Conservation (phyloP, 1,140 invertebrate genomes). For the Temnothorax longispinosus region DNA sequence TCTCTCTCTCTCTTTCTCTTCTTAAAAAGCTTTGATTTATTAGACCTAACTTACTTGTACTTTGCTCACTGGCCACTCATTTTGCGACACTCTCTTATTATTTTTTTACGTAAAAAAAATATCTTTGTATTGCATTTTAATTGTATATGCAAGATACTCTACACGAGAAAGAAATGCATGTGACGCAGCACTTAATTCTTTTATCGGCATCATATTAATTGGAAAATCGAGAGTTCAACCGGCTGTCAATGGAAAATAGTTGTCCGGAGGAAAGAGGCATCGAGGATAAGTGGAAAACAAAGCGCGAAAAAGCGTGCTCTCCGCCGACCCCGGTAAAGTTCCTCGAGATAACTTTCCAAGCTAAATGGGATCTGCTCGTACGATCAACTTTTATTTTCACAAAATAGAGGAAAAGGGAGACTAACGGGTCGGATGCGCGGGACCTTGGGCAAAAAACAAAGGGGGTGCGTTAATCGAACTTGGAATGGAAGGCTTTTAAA, state of each 20-base stretch:
- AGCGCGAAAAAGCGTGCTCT: slow-evolving; percentile 59
- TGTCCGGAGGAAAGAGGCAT: background rate
- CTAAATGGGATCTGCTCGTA: slow-evolving; percentile 70
- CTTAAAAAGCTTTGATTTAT: slow-evolving; percentile 44
- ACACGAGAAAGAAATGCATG: background rate
- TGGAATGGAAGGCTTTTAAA: slow-evolving; percentile 72
- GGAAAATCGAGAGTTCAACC: slow-evolving; percentile 45
- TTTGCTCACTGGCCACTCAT: background rate
- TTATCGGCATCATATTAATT: slow-evolving; percentile 55
- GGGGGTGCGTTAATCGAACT: slow-evolving; percentile 69
- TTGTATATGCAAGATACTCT: background rate
- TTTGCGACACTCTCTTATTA: background rate
- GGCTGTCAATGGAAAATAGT: slow-evolving; percentile 2
- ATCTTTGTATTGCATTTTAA: background rate
- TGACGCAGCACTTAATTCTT: background rate
- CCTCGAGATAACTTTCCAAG: slow-evolving; percentile 68
- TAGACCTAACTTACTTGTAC: background rate
- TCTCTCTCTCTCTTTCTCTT: background rate
- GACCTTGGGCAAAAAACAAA: slow-evolving; percentile 53
- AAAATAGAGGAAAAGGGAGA: slow-evolving; percentile 45
- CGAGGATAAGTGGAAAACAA: slow-evolving; percentile 38
- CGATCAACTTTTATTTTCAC: slow-evolving; percentile 61
- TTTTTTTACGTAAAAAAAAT: background rate
- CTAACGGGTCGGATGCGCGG: background rate
- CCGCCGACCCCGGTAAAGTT: slow-evolving; percentile 67